Conservation (phyloP, 23 tunicate species). For the Styela clava region DNA sequence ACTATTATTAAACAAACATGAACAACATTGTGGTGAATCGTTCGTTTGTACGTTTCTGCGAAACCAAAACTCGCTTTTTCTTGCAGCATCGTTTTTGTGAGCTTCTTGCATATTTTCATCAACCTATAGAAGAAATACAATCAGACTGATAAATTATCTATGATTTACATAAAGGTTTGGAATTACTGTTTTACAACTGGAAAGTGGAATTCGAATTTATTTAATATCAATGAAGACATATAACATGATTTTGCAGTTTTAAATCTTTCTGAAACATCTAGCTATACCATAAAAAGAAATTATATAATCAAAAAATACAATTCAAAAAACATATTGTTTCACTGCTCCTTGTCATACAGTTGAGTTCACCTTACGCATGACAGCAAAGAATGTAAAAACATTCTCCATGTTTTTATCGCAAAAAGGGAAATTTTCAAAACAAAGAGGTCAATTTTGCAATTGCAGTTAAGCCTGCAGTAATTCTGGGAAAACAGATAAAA, state of each 20-base stretch:
- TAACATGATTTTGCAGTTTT: background rate
- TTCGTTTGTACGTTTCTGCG: conserved; percentile 68
- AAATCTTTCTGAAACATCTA: background rate
- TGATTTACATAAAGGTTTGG: no score
- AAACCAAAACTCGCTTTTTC: conserved; percentile 72
- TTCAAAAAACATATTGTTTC: no score
- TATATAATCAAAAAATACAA: no score
- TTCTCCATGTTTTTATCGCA: no score
- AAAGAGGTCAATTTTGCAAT: background rate
- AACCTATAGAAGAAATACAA: conserved; percentile 45
- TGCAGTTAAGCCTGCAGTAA: background rate
- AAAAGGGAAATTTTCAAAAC: background rate
- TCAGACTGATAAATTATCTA: background rate
- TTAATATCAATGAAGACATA: background rate
- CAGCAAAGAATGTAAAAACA: no score
- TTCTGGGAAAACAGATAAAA: background rate
- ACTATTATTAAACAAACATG: conserved; percentile 35
- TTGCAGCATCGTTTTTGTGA: conserved; percentile 80
- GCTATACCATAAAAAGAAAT: no score
- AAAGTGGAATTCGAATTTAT: background rate
- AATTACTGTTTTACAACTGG: no score
- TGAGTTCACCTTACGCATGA: no score
- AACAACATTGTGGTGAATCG: conserved; percentile 74
- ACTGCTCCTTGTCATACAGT: no score
- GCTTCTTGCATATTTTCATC: conserved; percentile 85